Evolutionary conservation across 2,113 vertebrate genomes (phyloP).

Genomic region (Cnemophilus loriae): DNA sequence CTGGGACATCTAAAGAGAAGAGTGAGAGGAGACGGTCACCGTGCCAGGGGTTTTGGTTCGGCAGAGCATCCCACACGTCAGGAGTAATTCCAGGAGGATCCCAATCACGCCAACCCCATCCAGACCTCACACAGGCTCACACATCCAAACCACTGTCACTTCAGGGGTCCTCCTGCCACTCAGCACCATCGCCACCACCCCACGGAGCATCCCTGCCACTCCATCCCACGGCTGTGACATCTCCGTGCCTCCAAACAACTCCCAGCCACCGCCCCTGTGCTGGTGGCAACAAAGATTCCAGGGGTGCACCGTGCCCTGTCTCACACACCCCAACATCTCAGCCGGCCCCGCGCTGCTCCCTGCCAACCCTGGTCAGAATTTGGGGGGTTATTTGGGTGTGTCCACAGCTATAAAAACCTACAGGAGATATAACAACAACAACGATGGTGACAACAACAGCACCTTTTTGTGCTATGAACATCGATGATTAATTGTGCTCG

Average conservation of each 20-base stretch:
- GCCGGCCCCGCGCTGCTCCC: neutral
- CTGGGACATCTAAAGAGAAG: neutral
- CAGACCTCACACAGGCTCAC: neutral
- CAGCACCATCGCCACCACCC: neutral
- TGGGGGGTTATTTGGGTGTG: neutral
- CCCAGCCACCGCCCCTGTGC: neutral
- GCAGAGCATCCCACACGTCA: neutral
- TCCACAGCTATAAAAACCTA: conserved; percentile 53
- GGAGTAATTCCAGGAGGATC: neutral
- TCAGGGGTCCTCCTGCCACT: neutral
- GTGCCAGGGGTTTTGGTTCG: neutral
- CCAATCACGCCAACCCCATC: accelerated
- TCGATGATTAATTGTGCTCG: conserved; percentile 32
- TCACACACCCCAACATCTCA: neutral
- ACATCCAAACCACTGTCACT: neutral
- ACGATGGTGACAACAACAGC: conserved; percentile 18
- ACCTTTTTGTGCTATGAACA: conserved; percentile 48
- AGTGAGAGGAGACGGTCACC: neutral
- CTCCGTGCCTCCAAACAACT: neutral
- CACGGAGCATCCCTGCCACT: neutral
- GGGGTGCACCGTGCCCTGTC: neutral
- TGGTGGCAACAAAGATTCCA: neutral
- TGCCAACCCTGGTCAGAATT: neutral
- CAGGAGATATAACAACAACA: conserved; percentile 31
- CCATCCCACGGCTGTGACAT: accelerated